A percentile compares a stretch with the other conserved stretches of the same genome.
These are phyloP conservation scores for Takifugu flavidus DNA, from an alignment of 2,113 vertebrate genomes.

Conservation along the genomic window DNA sequence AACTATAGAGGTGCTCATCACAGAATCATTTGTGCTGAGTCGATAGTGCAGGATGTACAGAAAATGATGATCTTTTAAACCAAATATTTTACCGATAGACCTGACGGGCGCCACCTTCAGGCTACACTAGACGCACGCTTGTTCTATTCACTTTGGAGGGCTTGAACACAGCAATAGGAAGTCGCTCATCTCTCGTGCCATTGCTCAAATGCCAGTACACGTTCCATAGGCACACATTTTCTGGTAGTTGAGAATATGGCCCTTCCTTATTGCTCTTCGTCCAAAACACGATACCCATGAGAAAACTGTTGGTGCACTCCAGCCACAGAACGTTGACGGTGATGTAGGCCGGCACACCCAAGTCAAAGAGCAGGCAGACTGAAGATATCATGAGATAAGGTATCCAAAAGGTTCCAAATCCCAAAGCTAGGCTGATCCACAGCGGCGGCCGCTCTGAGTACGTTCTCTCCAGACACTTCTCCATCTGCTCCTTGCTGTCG, in stretches of 20 bases:
- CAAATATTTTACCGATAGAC: too few species aligned
- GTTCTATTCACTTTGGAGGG: conserved; percentile 12
- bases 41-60: too few species aligned
- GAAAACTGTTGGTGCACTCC: conserved; percentile 69
- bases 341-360: conserved; percentile 62
- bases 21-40: too few species aligned
- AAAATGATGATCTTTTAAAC: too few species aligned
- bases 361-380: conserved; percentile 22
- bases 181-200: not conserved
- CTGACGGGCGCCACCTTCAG: not conserved
- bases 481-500: not conserved
- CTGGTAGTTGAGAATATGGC: conserved; percentile 37
- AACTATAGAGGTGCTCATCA: too few species aligned
- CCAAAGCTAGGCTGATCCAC: conserved; percentile 53
- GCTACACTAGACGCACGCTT: conserved; percentile 1
- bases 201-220: conserved; percentile 65
- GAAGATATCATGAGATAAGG: conserved; percentile 54
- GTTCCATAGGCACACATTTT: conserved; percentile 61
- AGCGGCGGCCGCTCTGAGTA: conserved; percentile 21
- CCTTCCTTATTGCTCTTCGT: conserved; percentile 22
- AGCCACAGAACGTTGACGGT: conserved; percentile 70
- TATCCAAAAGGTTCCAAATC: conserved; percentile 61
- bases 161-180: conserved; percentile 12
- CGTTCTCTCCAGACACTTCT: not conserved
- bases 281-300: conserved; percentile 62